Conservation (phyloP, 2,113 vertebrate species). For the Onychostruthus taczanowskii region DNA sequence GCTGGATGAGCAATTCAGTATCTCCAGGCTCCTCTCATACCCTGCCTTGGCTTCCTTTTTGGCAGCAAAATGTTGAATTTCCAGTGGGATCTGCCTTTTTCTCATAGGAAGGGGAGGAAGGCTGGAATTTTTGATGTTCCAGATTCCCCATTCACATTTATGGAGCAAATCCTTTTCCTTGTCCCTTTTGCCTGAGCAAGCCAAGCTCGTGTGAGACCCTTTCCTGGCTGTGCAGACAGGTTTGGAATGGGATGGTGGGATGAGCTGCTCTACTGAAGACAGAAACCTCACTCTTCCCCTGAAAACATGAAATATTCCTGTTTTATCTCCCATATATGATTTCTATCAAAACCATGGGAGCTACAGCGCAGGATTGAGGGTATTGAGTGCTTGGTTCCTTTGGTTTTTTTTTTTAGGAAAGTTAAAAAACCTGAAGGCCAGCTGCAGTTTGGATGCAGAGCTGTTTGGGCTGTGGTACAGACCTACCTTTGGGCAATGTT, state of each 20-base stretch:
- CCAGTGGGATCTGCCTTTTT: background rate
- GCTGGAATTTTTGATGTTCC: background rate
- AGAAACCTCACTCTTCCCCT: background rate
- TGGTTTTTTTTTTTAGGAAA: background rate
- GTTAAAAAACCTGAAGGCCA: background rate
- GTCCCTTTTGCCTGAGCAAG: background rate
- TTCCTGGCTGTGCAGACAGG: background rate
- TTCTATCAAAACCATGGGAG: background rate
- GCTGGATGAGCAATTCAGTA: background rate
- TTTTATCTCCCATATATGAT: background rate
- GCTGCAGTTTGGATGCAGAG: conserved; percentile 19
- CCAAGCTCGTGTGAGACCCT: background rate
- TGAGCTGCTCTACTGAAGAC: background rate
- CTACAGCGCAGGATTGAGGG: background rate
- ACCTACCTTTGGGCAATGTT: conserved; percentile 28
- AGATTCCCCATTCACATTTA: background rate
- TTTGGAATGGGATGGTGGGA: background rate
- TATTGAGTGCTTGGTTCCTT: background rate
- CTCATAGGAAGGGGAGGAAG: background rate
- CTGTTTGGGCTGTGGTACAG: conserved; percentile 12
- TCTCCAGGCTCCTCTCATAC: background rate
- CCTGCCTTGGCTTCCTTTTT: background rate
- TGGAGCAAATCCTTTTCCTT: background rate
- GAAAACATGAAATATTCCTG: background rate
- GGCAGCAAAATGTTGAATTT: background rate